These are phyloP conservation scores for Tetramorium alpestre DNA, from an alignment of 1,140 invertebrate genomes.

Conservation along the genomic window DNA sequence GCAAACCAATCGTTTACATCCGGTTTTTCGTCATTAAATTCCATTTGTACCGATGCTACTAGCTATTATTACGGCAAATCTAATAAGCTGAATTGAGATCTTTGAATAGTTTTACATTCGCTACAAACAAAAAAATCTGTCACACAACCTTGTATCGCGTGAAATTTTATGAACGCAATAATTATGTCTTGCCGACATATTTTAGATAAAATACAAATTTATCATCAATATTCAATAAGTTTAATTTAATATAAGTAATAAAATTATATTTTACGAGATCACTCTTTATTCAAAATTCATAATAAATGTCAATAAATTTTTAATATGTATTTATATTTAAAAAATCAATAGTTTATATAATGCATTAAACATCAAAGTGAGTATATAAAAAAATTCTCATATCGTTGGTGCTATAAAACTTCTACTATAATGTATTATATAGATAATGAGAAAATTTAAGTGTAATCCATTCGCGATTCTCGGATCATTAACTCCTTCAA, in stretches of 20 bases:
- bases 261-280: not conserved
- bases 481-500: not conserved
- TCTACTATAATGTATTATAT: not conserved
- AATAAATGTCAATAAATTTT: not conserved
- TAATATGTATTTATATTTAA: not conserved
- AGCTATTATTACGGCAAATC: conserved; percentile 36
- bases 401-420: not conserved
- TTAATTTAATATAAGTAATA: not conserved
- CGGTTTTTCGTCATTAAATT: conserved; percentile 42
- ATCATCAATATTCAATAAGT: not conserved
- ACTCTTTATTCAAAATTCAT: not conserved
- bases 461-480: not conserved
- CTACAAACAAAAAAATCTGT: not conserved
- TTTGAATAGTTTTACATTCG: not conserved
- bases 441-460: not conserved
- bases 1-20: not conserved
- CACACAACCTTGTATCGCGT: not conserved
- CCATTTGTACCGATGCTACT: conserved; percentile 11
- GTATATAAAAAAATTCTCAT: not conserved
- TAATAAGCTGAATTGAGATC: not conserved
- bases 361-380: not conserved
- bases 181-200: not conserved
- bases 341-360: not conserved
- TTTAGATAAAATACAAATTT: not conserved
- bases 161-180: not conserved